Evolutionary conservation across 2,113 vertebrate species (phyloP).

Genomic region (Lota lota): DNA sequence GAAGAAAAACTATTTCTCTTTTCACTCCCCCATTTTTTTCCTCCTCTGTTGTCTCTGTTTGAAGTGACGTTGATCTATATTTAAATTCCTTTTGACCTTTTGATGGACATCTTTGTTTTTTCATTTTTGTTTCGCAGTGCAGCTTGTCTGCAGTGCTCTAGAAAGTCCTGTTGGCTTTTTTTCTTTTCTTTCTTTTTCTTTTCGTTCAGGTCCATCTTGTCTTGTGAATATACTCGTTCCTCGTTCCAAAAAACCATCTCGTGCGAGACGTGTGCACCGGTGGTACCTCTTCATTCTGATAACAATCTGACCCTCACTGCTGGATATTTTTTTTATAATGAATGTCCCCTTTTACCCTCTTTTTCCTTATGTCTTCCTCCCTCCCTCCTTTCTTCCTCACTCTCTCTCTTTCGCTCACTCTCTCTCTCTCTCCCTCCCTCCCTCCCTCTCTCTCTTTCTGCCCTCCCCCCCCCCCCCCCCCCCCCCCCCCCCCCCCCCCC

Average conservation of each 20-base stretch:
- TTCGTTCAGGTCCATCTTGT: no score
- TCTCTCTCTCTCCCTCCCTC: neutral
- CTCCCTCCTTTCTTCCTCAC: slow-evolving; percentile 20
- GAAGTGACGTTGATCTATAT: no score
- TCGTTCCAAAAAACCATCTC: no score
- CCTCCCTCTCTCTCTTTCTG: slow-evolving; percentile 20
- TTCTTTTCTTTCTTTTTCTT: neutral
- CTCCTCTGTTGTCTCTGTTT: neutral
- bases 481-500: neutral
- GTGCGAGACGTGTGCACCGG: no score
- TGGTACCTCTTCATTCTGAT: no score
- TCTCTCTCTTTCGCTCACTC: slow-evolving; percentile 20
- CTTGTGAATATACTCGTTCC: no score
- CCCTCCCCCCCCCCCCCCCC: neutral
- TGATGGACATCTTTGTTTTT: neutral
- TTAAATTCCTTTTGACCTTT: slow-evolving; percentile 2
- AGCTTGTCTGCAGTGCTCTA: slow-evolving; percentile 22
- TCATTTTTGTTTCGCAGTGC: slow-evolving; percentile 16
- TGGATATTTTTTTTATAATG: no score
- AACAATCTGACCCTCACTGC: no score
- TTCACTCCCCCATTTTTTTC: slow-evolving; percentile 16
- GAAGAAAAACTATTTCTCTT: slow-evolving; percentile 38
- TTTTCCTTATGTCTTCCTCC: slow-evolving; percentile 4
- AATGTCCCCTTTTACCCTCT: no score
- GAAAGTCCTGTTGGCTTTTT: slow-evolving; percentile 45